Base-by-base conservation (phyloP, 2,113 vertebrate species). In the Tonatia bakeri region DNA sequence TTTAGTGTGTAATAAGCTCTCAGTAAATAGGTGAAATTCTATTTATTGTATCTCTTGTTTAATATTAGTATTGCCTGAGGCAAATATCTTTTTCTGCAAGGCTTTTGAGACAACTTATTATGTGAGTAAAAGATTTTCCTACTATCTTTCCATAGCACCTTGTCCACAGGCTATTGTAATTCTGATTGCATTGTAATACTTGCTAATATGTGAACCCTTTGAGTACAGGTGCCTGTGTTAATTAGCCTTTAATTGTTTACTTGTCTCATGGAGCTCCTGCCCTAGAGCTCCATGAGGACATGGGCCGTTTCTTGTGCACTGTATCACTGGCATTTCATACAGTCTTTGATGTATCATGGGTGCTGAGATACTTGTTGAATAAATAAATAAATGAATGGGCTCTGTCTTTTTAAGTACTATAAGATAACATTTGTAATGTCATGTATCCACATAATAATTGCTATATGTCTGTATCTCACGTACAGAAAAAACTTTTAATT, bases 181-280 rank as follows among this genome's bases (percentile, higher is more conserved):
- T 95, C 43, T 38, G 61, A n/a, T 24, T 89, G 52, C 70, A 82
- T 90, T 94, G 38, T 94, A 90, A 47, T 75, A 31, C 16, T 47
- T 40, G 4, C n/a, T 75, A 28, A 67, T 86, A 73, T 90, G 36
- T 72, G 72, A 87, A 33, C 50, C 70, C 13, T 93, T 90, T 65
- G 38, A 67, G 4, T 86, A 33, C 13, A 75, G 38, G 28, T 75
- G 1, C 26, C 40, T 81, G 72, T 93, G 61, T 59, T 61, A 65
- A 86, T 38, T 38, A 40, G 43, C 50, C 65, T 86, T 90, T 85
- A 95, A 79, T 90, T 94, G 65, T 85, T 95, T 91, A 22, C 75
- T 64, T 87, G 22, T 80, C 61, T 90, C n/a, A n/a, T n/a, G n/a
- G 24, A 47, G 38, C 72, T 52, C 9, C 36, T 17, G 26, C 24